A percentile compares a stretch with the other conserved stretches of the same genome.
Evolutionary conservation across 2,113 vertebrate species (phyloP).

Genomic region (Gymnarchus niloticus): DNA sequence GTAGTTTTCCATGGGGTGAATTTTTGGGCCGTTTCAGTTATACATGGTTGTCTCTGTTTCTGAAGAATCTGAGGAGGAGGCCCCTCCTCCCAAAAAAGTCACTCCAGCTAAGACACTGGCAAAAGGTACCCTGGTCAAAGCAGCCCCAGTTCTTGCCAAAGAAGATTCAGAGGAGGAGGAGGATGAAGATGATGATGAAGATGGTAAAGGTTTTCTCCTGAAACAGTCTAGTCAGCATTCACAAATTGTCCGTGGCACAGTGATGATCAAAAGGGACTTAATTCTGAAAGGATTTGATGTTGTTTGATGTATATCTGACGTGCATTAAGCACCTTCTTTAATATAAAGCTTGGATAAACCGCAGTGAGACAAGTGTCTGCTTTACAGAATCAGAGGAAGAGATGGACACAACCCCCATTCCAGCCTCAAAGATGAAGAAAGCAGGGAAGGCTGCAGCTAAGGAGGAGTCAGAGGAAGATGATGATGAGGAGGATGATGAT

Average conservation of each 20-base stretch:
- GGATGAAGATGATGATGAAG: slow-evolving; percentile 60
- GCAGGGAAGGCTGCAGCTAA: slow-evolving; percentile 71
- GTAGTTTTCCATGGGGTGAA: neutral
- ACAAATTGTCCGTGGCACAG: neutral
- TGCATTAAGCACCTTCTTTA: slow-evolving; percentile 9
- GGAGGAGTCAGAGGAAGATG: slow-evolving; percentile 70
- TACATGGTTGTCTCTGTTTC: neutral
- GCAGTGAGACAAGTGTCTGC: neutral
- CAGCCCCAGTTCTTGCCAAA: slow-evolving; percentile 36
- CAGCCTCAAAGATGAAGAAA: slow-evolving; percentile 73
- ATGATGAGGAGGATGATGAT: slow-evolving; percentile 67
- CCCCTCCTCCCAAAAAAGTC: slow-evolving; percentile 58
- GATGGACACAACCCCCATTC: slow-evolving; percentile 75
- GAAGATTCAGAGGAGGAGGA: slow-evolving; percentile 59
- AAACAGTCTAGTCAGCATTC: neutral
- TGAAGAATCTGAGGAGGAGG: slow-evolving; percentile 62
- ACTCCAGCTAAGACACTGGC: slow-evolving; percentile 50
- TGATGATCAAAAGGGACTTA: slow-evolving; percentile 83
- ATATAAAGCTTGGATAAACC: neutral
- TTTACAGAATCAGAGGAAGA: slow-evolving; percentile 81
- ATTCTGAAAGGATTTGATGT: slow-evolving; percentile 74
- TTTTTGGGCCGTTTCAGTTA: neutral
- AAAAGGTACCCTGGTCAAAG: slow-evolving; percentile 42
- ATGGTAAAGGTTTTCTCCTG: neutral
- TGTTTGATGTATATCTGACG: slow-evolving; percentile 58